Conservation (phyloP, 1,140 invertebrate species). For the Micrasema minimum region DNA sequence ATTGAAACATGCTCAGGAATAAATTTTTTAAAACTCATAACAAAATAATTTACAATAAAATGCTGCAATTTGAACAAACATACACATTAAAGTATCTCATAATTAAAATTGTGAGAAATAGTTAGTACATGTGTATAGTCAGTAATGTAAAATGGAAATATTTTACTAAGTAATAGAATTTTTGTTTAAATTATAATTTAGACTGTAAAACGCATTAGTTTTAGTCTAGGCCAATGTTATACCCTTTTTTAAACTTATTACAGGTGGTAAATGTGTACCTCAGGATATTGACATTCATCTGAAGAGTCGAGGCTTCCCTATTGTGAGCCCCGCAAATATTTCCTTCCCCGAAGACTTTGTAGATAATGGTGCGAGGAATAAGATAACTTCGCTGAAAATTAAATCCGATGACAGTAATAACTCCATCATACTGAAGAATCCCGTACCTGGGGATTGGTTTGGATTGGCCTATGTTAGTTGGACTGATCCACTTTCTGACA, state of each 20-base stretch:
- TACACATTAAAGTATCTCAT: no score
- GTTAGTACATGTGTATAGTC: no score
- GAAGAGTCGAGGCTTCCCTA: conserved; percentile 44
- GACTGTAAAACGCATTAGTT: no score
- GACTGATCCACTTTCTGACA: conserved; percentile 71
- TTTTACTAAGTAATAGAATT: no score
- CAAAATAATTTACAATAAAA: no score
- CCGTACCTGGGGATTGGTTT: conserved; percentile 78
- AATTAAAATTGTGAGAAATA: no score
- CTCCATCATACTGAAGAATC: conserved; percentile 55
- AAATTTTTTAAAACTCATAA: no score
- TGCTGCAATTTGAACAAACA: no score
- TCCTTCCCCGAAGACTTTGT: conserved; percentile 50
- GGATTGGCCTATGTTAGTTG: conserved; percentile 76
- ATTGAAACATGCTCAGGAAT: no score
- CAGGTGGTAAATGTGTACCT: conserved; percentile 47
- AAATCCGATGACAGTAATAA: conserved; percentile 42
- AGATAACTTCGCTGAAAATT: conserved; percentile 36
- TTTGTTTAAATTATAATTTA: no score
- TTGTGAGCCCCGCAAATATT: conserved; percentile 48
- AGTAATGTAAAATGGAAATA: no score
- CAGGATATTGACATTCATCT: conserved; percentile 50
- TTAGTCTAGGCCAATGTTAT: no score
- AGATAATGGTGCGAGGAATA: conserved; percentile 26
- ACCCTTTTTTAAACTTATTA: conserved; percentile 12